Evolutionary conservation across 1,140 invertebrate species (phyloP).

Genomic region (Coptotermes formosanus): DNA sequence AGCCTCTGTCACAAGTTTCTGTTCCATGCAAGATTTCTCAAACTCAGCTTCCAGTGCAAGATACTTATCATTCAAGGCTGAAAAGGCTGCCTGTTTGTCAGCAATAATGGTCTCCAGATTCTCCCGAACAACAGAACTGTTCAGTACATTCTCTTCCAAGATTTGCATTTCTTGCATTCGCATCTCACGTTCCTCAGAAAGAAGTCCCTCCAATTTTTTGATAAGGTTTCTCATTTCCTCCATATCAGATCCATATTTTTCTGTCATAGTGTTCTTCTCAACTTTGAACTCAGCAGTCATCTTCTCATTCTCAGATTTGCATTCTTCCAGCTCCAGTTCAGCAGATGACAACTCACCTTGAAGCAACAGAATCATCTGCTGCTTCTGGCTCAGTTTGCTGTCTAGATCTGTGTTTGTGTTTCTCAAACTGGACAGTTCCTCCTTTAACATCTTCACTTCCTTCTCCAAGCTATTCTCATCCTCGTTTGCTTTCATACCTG

Average conservation of each 20-base stretch:
- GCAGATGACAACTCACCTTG: conserved; percentile 39
- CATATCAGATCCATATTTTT: conserved; percentile 37
- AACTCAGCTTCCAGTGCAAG: conserved; percentile 39
- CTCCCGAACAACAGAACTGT: conserved; percentile 12
- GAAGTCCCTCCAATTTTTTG: conserved; percentile 38
- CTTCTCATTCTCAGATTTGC: conserved; percentile 40
- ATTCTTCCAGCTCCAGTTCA: conserved; percentile 40
- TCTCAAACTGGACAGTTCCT: conserved; percentile 33
- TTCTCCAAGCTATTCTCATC: not conserved
- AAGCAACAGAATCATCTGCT: conserved; percentile 39
- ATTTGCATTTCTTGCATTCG: conserved; percentile 39
- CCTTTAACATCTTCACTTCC: not conserved
- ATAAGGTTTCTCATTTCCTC: conserved; percentile 39
- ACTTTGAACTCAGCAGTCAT: conserved; percentile 36
- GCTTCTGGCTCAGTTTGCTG: conserved; percentile 36
- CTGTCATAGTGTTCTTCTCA: conserved; percentile 36
- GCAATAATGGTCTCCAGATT: conserved; percentile 5
- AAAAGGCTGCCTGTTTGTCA: conserved; percentile 20
- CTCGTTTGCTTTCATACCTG: not conserved
- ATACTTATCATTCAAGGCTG: conserved; percentile 37
- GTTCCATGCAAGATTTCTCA: conserved; percentile 38
- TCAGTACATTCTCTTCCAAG: not conserved
- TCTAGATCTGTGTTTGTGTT: conserved; percentile 35
- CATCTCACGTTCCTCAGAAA: conserved; percentile 19
- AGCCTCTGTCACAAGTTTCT: conserved; percentile 36